Evolutionary conservation across 1,140 invertebrate genomes (phyloP).

Genomic region (Macrocentrus cingulum): DNA sequence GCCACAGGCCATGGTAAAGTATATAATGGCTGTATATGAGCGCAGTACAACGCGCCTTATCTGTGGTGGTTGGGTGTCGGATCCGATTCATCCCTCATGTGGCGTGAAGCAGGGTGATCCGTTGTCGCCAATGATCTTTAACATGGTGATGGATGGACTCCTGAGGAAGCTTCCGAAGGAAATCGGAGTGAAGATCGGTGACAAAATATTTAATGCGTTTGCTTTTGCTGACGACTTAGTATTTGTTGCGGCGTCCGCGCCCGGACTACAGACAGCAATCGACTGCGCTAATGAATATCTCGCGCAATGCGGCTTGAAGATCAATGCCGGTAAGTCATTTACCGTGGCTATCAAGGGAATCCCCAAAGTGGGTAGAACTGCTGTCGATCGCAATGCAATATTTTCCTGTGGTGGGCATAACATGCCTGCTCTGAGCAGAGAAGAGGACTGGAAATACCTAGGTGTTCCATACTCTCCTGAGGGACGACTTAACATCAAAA

Average conservation of each 20-base stretch:
- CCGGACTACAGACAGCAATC: constrained; percentile 29
- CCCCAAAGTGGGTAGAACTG: constrained; percentile 27
- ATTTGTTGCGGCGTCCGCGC: constrained; percentile 38
- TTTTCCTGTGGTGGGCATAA: constrained; percentile 3
- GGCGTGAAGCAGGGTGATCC: constrained; percentile 19
- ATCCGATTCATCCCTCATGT: background rate
- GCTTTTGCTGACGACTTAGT: constrained; percentile 54
- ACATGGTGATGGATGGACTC: constrained; percentile 52
- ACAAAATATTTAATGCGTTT: constrained; percentile 33
- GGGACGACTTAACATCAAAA: background rate
- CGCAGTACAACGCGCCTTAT: background rate
- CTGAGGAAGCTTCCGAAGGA: constrained; percentile 32
- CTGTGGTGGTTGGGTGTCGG: background rate
- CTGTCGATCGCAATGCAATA: constrained; percentile 4
- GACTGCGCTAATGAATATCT: constrained; percentile 23
- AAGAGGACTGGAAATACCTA: constrained; percentile 22
- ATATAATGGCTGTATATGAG: background rate
- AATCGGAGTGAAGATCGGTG: constrained; percentile 35
- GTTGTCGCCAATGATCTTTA: constrained; percentile 49
- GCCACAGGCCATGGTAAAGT: background rate
- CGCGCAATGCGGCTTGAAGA: constrained; percentile 33
- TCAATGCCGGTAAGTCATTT: constrained; percentile 45
- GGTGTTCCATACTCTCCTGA: constrained; percentile 15
- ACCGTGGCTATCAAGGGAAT: constrained; percentile 37
- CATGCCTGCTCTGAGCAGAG: constrained; percentile 11